These are phyloP conservation scores for Siniperca obscura DNA, from an alignment of 2,797 vertebrate species.

Conservation along the genomic window DNA sequence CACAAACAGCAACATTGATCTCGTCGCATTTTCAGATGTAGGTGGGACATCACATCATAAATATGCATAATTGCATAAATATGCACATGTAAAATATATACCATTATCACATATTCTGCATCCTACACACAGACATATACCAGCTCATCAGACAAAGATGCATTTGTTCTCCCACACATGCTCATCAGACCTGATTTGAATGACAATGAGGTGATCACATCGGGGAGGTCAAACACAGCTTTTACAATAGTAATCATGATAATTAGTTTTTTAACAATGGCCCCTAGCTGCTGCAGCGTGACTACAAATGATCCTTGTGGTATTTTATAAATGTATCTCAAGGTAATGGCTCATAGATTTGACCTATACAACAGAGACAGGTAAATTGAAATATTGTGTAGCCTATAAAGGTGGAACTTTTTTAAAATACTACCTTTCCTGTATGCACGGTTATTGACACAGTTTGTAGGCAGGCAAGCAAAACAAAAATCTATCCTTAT, in stretches of 20 bases:
- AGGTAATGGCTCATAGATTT: slow-evolving; percentile 13
- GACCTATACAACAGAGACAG: not conserved
- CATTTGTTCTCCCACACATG: slow-evolving; percentile 29
- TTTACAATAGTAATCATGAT: slow-evolving; percentile 25
- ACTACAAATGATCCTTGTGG: slow-evolving; percentile 11
- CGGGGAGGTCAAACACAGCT: slow-evolving; percentile 8
- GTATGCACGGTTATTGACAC: not conserved
- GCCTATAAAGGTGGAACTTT: not conserved
- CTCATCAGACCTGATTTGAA: slow-evolving; percentile 24
- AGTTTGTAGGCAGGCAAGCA: not conserved
- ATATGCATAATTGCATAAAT: not conserved
- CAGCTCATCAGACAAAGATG: not conserved
- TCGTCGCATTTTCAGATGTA: slow-evolving; percentile 17
- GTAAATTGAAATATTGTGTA: not conserved
- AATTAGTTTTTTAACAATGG: slow-evolving; percentile 18
- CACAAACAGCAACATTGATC: not conserved
- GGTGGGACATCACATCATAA: slow-evolving; percentile 1
- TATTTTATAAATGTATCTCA: slow-evolving; percentile 18
- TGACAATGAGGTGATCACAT: slow-evolving; percentile 22
- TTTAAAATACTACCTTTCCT: not conserved
- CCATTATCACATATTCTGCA: slow-evolving; percentile 17
- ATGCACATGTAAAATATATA: slow-evolving; percentile 22
- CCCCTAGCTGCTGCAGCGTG: not conserved
- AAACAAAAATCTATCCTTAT: not conserved
- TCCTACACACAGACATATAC: slow-evolving; percentile 15